Evolutionary conservation across 2,797 vertebrate species (phyloP).

Genomic region (Lepus townsendii): DNA sequence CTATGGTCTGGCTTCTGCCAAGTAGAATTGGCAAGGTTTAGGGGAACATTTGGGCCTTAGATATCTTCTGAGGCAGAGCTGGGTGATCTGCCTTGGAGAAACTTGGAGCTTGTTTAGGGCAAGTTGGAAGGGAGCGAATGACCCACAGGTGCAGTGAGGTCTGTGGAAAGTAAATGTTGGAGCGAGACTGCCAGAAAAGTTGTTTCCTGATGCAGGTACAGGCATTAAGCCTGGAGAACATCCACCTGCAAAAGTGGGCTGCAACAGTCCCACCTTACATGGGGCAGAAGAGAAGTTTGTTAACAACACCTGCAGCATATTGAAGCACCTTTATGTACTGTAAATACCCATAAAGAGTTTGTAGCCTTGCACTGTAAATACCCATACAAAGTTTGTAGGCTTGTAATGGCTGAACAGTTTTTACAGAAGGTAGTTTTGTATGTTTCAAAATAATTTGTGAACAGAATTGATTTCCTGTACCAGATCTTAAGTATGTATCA

Average conservation of each 20-base stretch:
- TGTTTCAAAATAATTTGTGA: neutral
- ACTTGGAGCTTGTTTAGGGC: neutral
- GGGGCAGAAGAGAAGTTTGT: neutral
- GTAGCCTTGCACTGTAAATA: neutral
- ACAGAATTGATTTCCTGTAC: conserved; percentile 1
- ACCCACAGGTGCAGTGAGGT: neutral
- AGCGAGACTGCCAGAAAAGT: neutral
- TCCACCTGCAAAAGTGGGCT: neutral
- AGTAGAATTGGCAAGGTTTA: conserved; percentile 49
- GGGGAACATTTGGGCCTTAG: conserved; percentile 54
- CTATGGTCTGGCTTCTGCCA: conserved; percentile 43
- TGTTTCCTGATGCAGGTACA: neutral
- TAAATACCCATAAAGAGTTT: neutral
- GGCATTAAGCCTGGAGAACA: neutral
- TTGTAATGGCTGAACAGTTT: neutral
- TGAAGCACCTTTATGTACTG: neutral
- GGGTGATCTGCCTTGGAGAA: neutral
- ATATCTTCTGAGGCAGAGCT: conserved; percentile 13
- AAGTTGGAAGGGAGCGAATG: neutral
- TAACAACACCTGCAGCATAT: neutral
- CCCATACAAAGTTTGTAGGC: neutral
- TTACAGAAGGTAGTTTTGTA: neutral
- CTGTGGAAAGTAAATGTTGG: neutral
- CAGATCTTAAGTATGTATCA: neutral
- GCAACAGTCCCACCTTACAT: neutral